Evolutionary conservation across 1,140 invertebrate genomes (phyloP), one percentile per base, ranked within the genome.

Genomic region (Camponotus vicinus): DNA sequence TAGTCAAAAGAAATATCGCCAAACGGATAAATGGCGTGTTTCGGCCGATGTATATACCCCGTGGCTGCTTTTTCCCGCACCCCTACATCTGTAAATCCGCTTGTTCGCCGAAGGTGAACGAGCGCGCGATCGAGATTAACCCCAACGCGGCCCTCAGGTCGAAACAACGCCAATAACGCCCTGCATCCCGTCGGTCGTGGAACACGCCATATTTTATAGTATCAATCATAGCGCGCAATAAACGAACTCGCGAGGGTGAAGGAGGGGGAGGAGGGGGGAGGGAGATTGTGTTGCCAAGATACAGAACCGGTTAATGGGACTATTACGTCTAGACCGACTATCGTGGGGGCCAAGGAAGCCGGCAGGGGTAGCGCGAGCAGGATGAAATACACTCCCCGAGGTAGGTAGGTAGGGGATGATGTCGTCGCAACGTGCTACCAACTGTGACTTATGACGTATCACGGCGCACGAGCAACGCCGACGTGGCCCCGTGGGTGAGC

Each of bases 381-480:
- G 59, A 75, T 49, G 42, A 80, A 80, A 80, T 27, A 80, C 49
- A 37, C 37, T 21, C 78, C 42, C 15, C 66, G 64, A 7, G 15
- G 37, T 63, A 73, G 37, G 32, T 37, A 59, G 71, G 87, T 45
- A 75, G 71, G 79, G 87, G 88, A 89, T 79, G 90, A 92, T 90
- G 93, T 93, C 93, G 92, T 92, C 89, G 92, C 92, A 93, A 92
- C 88, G 92, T 93, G 93, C 92, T 93, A 93, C 93, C 93, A 93
- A 89, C 93, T 93, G 92, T 93, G 93, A 93, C 93, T 93, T 93
- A 93, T 93, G 92, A 93, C 93, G 91, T 93, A 93, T 93, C 92
- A 93, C 90, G 67, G 84, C 70, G 85, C 73, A 86, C 86, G 84
- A 89, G 87, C 91, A 88, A 89, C 80, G 59, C 80, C 83, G 57